Evolutionary conservation across 2,888 invertebrate genomes (phyloP).

Genomic region (Pseudanteris insignis): DNA sequence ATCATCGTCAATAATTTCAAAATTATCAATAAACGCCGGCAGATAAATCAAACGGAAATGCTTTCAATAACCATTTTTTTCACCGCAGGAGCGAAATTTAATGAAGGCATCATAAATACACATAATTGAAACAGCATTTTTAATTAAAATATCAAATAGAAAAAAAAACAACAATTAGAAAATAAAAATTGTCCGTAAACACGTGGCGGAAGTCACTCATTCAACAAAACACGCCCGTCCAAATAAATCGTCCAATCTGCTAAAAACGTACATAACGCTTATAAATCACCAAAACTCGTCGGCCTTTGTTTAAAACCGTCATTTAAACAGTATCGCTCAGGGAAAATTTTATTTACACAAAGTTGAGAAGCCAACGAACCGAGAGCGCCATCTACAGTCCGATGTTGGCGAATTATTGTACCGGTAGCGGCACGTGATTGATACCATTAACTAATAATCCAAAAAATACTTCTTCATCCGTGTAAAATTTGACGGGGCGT

Average conservation of each 20-base stretch:
- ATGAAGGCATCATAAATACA: slow-evolving; percentile 25
- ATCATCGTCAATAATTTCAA: slow-evolving; percentile 26
- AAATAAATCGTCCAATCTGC: slow-evolving; percentile 37
- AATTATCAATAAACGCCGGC: slow-evolving; percentile 26
- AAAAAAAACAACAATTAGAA: slow-evolving; percentile 21
- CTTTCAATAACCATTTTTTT: slow-evolving; percentile 31
- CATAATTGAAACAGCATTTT: slow-evolving; percentile 27
- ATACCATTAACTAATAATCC: slow-evolving; percentile 27
- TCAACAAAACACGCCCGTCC: slow-evolving; percentile 25
- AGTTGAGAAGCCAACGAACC: too few relatives aligned
- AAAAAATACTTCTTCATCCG: slow-evolving; percentile 19
- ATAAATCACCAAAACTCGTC: slow-evolving; percentile 30
- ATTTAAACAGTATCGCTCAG: slow-evolving; percentile 7
- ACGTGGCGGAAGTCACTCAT: slow-evolving; percentile 20
- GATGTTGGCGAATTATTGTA: background rate
- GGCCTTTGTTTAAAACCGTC: slow-evolving; percentile 19
- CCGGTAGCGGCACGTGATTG: slow-evolving; percentile 6
- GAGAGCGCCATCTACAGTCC: background rate
- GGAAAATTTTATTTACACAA: too few relatives aligned
- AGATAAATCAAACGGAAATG: slow-evolving; percentile 22
- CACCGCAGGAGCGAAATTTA: slow-evolving; percentile 14
- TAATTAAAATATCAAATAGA: slow-evolving; percentile 23
- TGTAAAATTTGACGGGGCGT: slow-evolving; percentile 21
- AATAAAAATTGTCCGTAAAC: slow-evolving; percentile 18
- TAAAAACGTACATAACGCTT: slow-evolving; percentile 30